A percentile compares a stretch with the other conserved stretches of the same genome.
Evolutionary conservation across 2,113 vertebrate species (phyloP).

Genomic region (Ptilorrhoa leucosticta): DNA sequence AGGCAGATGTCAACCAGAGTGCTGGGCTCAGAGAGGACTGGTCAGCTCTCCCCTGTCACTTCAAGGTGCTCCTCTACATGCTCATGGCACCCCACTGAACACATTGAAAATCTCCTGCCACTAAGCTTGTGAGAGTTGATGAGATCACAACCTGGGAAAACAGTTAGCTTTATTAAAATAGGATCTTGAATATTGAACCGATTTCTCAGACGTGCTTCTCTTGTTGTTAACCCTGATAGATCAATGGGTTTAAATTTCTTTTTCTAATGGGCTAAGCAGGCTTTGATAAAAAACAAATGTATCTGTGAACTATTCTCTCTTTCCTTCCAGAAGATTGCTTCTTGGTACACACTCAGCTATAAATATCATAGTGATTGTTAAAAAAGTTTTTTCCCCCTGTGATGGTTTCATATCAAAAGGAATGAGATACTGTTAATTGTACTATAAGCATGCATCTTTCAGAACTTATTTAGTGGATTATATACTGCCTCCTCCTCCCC

Average conservation of each 20-base stretch:
- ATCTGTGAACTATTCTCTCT: not conserved
- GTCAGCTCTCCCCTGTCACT: not conserved
- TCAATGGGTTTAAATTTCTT: slow-evolving; percentile 10
- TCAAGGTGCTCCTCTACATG: not conserved
- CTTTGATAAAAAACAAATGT: not conserved
- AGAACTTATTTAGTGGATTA: not conserved
- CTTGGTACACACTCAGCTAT: not conserved
- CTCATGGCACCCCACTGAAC: not conserved
- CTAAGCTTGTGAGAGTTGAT: not conserved
- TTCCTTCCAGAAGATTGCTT: not conserved
- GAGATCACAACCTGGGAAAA: not conserved
- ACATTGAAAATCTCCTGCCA: not conserved
- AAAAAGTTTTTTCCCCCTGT: not conserved
- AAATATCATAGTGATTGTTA: not conserved
- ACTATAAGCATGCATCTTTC: not conserved
- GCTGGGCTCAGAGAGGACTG: not conserved
- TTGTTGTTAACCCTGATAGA: not conserved
- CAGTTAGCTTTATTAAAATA: not conserved
- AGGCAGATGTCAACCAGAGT: not conserved
- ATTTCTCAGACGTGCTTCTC: not conserved
- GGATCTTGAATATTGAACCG: not conserved
- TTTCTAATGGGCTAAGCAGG: not conserved
- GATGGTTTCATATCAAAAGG: not conserved
- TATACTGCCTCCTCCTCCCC: not conserved
- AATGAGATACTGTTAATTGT: not conserved